Evolutionary conservation across 2,113 vertebrate species (phyloP), one percentile per base, ranked within the genome.

Genomic region (Halichoeres trimaculatus): DNA sequence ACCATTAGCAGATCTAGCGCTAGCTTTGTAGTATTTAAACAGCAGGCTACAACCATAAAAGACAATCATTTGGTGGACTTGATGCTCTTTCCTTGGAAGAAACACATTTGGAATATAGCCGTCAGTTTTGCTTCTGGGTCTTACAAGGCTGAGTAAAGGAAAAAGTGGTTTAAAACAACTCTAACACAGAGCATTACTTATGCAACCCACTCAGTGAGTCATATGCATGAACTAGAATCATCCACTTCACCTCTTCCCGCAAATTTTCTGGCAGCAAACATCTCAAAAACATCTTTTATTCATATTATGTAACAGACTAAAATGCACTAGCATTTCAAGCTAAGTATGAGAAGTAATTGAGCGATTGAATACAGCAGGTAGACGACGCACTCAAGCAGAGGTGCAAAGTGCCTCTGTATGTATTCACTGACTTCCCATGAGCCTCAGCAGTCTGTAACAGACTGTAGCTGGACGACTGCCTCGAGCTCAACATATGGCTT

Each of bases 401-500:
- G 77, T 78, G 74, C 66, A 65, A 88, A 81, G 64, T 53, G 24
- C 50, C 45, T 75, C 52, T 59, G 63, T 55, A 22, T 74, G 63
- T 75, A 53, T 62, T 75, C 55, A 10, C 50, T 62, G 77, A 70
- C 74, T 58, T 60, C 19, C 26, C 36, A 52, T 48, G 34, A 85
- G 74, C 53, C 40, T 76, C 65, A 70, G 50, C 45, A 62, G 64
- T 73, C 55, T 62, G 54, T 43, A 74, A 70, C 20, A 35, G 67
- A 54, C 74, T 70, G n/a, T 4, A 38, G 81, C 80, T 86, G 89
- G 86, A 88, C 66, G 64, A 58, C 77, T 14, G 84, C 54, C 86
- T 89, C 74, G 20, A 78, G 78, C 85, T 83, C 78, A 78, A 91
- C 93, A 93, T 88, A 74, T 94, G 93, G 89, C 87, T 94, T 93